Base-by-base conservation (phyloP, 1,140 invertebrate genomes). In the Episyrphus balteatus region DNA sequence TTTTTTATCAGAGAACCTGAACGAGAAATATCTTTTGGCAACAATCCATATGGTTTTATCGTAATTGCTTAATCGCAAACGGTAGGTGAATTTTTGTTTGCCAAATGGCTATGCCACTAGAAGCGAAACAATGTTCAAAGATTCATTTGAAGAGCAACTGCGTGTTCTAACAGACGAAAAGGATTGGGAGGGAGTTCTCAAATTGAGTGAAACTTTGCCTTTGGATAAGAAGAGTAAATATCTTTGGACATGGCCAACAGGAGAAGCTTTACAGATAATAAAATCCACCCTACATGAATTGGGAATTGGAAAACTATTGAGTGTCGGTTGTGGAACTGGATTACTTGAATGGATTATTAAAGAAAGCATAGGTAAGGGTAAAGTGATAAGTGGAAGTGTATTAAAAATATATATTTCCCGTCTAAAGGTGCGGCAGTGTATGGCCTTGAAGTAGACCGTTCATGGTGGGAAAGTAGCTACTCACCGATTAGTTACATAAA, bases 401-500 rank as follows among this genome's bases (percentile, higher is more conserved):
- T 57, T 19, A 42, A 62, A 26, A 50, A 71, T 9, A 21, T 50
- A 18, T 48, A 62, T 18, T 50, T 57, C 40, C 8, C 21, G n/a
- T n/a, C 21, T 26, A 26, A 50, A 52, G 72, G 68, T 43, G 54
- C 71, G 3, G 47, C 66, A 7, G 56, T 76, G 5, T 58, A 69
- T 41, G 78, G 79, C 8, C 53, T 78, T 38, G 79, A 82, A 72
- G 59, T 78, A 9, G 78, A 81, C 59, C 59, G 69, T 39, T 63
- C 63, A 5, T 82, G 79, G 79, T 82, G 80, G 79, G 57, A 59
- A 21, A 77, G 76, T 54, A 71, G 68, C 51, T 80, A 81, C 56
- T 72, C 75, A 7, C 70, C 74, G 26, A 70, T 73, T 1, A 56
- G 61, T 41, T 80, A 80, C 44, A 67, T 80, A 34, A 59, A 64